Conservation (phyloP, 2,888 invertebrate genomes). For the Galerucella pusilla region DNA sequence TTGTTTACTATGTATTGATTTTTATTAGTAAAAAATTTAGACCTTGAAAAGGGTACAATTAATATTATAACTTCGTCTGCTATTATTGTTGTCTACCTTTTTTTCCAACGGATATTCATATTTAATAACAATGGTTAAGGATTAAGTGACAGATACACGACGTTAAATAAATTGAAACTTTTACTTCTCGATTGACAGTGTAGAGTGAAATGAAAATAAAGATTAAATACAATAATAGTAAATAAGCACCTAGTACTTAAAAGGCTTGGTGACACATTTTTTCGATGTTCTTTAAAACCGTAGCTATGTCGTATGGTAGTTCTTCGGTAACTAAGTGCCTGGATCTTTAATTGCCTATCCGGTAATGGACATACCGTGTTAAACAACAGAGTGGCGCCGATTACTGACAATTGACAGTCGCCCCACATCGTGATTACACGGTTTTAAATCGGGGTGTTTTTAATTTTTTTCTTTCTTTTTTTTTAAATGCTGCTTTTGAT, state of each 20-base stretch:
- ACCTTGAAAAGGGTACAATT: slow-evolving; percentile 1
- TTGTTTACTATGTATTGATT: slow-evolving; percentile 3
- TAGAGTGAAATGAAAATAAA: neutral
- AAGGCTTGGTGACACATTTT: slow-evolving; percentile 50
- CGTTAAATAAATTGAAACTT: neutral
- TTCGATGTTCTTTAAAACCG: slow-evolving; percentile 62
- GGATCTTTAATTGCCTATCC: slow-evolving; percentile 66
- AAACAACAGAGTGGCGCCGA: slow-evolving; percentile 64
- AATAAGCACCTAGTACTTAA: slow-evolving; percentile 41
- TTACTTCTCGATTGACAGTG: neutral
- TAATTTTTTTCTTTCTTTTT: slow-evolving; percentile 29
- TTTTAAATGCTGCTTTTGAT: slow-evolving; percentile 14
- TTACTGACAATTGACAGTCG: slow-evolving; percentile 62
- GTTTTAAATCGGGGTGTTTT: slow-evolving; percentile 46
- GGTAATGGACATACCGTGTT: slow-evolving; percentile 67
- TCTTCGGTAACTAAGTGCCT: slow-evolving; percentile 61
- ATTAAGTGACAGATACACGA: neutral
- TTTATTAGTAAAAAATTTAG: neutral
- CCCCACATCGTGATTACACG: slow-evolving; percentile 59
- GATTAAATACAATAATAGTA: neutral
- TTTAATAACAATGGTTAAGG: neutral
- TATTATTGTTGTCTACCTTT: neutral
- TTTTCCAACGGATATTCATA: neutral
- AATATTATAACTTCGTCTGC: neutral
- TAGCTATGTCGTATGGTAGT: slow-evolving; percentile 61